Conservation (phyloP, 2,888 invertebrate genomes). For the Drosophila rubida region DNA sequence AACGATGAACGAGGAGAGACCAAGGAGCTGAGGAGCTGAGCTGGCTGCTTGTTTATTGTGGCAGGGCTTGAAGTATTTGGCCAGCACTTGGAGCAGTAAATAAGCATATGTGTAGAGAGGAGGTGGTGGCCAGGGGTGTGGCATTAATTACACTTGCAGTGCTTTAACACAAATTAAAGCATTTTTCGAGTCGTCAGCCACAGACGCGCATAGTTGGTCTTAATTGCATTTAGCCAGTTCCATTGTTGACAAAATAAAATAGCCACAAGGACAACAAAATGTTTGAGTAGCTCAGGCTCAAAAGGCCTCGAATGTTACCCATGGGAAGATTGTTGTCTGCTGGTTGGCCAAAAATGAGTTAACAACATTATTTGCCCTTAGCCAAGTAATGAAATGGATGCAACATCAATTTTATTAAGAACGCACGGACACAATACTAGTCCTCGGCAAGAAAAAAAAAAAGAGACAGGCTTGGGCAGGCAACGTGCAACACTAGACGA, state of each 20-base stretch:
- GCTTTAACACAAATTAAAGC: constrained; percentile 69
- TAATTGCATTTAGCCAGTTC: constrained; percentile 64
- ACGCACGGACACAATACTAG: neutral
- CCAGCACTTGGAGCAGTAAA: constrained; percentile 56
- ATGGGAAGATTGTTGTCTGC: constrained; percentile 44
- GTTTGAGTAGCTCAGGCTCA: constrained; percentile 41
- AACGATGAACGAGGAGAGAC: neutral
- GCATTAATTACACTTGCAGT: constrained; percentile 67
- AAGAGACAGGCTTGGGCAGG: neutral
- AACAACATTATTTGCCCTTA: constrained; percentile 66
- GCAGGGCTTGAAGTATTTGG: constrained; percentile 59
- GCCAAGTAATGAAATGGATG: constrained; percentile 51
- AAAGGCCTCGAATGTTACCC: constrained; percentile 53
- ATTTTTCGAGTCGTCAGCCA: constrained; percentile 29
- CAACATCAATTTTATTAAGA: constrained; percentile 68
- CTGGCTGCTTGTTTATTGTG: constrained; percentile 56
- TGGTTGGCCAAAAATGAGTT: constrained; percentile 64
- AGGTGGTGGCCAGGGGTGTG: constrained; percentile 24
- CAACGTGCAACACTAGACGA: constrained; percentile 34
- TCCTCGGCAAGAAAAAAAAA: too few relatives aligned
- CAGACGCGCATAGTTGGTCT: constrained; percentile 41
- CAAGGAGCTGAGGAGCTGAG: neutral
- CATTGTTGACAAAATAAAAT: constrained; percentile 62
- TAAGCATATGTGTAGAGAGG: constrained; percentile 44
- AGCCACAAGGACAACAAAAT: constrained; percentile 42